phyloP scores from a whole-genome alignment of 1,140 invertebrate genomes.

The Drosophila sturtevanti region DNA sequence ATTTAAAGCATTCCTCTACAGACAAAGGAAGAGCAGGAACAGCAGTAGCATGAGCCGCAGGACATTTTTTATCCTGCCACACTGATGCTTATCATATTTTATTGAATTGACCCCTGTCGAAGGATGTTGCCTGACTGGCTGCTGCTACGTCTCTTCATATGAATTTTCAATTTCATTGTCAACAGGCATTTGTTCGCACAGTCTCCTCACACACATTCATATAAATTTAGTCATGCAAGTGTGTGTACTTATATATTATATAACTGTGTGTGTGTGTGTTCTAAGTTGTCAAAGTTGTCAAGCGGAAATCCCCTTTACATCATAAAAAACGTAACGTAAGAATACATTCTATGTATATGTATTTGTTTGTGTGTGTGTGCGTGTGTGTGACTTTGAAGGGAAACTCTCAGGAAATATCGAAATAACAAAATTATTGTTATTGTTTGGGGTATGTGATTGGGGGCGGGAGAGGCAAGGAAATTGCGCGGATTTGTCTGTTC shows the following conservation, averaged over 20 bases:
- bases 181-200: constrained; percentile 44
- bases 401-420: constrained; percentile 65
- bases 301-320: constrained; percentile 76
- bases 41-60: constrained; percentile 36
- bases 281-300: constrained; percentile 80
- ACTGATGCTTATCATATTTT: constrained; percentile 58
- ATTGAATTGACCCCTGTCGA: constrained; percentile 61
- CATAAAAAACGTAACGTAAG: constrained; percentile 57
- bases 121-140: constrained; percentile 14
- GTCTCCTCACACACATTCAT: constrained; percentile 10
- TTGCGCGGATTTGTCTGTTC: constrained; percentile 66
- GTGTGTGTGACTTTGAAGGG: constrained; percentile 21
- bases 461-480: constrained; percentile 34
- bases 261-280: constrained; percentile 34
- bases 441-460: constrained; percentile 44
- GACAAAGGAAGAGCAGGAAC: neutral
- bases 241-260: no score
- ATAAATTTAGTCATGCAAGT: constrained; percentile 66
- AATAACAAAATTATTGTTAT: constrained; percentile 82
- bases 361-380: constrained; percentile 17
- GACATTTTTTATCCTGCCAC: constrained; percentile 53
- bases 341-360: constrained; percentile 10
- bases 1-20: constrained; percentile 47
- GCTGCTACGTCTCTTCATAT: constrained; percentile 52
- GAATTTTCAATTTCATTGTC: constrained; percentile 79